Evolutionary conservation across 2,113 vertebrate species (phyloP).

Genomic region (Pseudois nayaur): DNA sequence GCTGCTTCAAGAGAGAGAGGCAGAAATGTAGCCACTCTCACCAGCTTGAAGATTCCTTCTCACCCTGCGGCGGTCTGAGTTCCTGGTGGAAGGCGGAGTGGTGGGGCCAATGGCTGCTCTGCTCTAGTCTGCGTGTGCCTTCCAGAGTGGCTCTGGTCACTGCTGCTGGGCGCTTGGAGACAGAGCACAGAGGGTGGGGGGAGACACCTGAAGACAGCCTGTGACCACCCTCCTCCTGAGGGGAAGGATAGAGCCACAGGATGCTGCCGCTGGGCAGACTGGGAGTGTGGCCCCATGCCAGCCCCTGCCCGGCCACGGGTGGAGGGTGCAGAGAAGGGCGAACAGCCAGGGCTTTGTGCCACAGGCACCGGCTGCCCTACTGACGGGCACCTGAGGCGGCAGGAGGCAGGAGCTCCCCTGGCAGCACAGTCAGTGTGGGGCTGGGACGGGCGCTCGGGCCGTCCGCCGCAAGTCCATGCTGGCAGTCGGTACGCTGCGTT

Average conservation of each 20-base stretch:
- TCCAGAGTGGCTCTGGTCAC: background rate
- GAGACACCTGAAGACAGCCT: background rate
- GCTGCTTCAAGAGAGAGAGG: background rate
- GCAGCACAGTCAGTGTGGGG: background rate
- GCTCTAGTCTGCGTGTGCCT: background rate
- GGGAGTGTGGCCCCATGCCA: background rate
- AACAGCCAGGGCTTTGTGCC: background rate
- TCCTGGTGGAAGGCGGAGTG: background rate
- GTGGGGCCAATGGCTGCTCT: background rate
- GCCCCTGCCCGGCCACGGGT: fast-evolving
- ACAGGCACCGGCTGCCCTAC: background rate
- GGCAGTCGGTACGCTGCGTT: background rate
- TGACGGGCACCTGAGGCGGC: background rate
- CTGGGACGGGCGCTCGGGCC: too few relatives aligned
- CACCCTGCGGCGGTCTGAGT: background rate
- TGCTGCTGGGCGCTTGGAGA: background rate
- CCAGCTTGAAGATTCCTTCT: background rate
- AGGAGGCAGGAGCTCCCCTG: background rate
- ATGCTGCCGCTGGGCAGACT: background rate
- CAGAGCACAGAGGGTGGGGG: background rate
- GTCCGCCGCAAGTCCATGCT: background rate
- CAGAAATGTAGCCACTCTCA: background rate
- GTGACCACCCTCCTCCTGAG: too few relatives aligned
- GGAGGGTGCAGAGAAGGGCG: background rate
- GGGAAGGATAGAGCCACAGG: background rate